Evolutionary conservation across 2,888 invertebrate genomes (phyloP), one percentile per base, ranked within the genome.

Genomic region (Drosophila barbarae): DNA sequence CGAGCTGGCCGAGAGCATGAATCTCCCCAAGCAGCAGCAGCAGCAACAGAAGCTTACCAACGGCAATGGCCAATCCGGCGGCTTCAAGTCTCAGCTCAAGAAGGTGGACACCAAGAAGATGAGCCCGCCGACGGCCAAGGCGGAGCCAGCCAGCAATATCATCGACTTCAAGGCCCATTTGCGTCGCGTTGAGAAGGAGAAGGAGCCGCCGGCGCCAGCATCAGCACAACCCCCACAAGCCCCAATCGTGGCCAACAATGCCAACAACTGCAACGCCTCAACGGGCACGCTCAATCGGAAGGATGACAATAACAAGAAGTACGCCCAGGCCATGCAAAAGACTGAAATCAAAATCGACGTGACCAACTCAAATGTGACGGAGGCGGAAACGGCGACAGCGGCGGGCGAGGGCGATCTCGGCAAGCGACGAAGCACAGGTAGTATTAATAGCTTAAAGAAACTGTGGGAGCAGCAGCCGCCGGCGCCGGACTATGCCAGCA

Each of bases 381-480:
- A 76, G 53, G 42, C 72, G 49, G 81, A 75, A 23, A 47, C 74
- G 65, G 59, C 51, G 60, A 71, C 50, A 44, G 47, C 58, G 47
- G 26, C 53, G 23, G 68, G 74, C 21, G 54, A 74, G 47, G 95
- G 94, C 52, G 93, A 92, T 15, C 95, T 96, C 53, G 95, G 96
- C 87, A 97, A 96, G 88, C 92, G 97, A 13, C 94, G 95, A 74
- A 96, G 96, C 89, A 96, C 96, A 50, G 97, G 97, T 69, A 96
- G 96, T 90, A 97, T 97, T 86, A 96, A 94, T 88, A 97, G 96
- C 89, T 91, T 97, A 83, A 97, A 97, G 89, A 96, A 96, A 89
- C 90, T 97, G 71, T 97, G 97, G 97, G 97, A 97, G 90, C 94
- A 94, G 73, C 95, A 95, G 87, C 69, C 63, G 26, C 63, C 68